phyloP scores from a whole-genome alignment of 2,888 invertebrate genomes.

The Metacarcinus magister region DNA sequence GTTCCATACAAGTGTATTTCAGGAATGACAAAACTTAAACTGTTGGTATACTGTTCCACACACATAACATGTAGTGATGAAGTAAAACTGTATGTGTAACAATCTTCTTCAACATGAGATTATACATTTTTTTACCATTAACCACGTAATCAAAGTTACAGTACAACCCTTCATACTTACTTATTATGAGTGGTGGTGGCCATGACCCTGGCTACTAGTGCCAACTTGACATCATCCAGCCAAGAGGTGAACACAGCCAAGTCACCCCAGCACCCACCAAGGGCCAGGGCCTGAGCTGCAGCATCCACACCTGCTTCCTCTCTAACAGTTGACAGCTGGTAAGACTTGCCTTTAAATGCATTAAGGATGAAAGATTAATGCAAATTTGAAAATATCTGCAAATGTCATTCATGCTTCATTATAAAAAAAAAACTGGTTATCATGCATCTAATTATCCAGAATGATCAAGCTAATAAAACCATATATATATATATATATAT shows the following conservation, averaged over 20 bases:
- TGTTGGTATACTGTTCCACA: too few species aligned
- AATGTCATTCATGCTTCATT: not conserved
- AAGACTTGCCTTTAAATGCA: not conserved
- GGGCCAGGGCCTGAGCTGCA: constrained; percentile 58
- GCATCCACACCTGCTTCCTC: not conserved
- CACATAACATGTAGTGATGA: too few species aligned
- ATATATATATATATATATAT: not conserved
- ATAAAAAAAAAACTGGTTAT: not conserved
- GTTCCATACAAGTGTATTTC: too few species aligned
- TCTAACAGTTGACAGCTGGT: not conserved
- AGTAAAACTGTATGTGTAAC: too few species aligned
- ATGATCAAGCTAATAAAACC: too few species aligned
- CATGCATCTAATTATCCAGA: not conserved
- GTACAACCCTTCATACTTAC: not conserved
- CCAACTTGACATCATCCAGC: constrained; percentile 41
- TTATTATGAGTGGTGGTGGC: not conserved
- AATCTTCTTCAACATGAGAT: too few species aligned
- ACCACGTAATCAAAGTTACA: not conserved
- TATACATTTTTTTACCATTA: not conserved
- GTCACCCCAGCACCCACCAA: constrained; percentile 71
- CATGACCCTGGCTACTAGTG: constrained; percentile 61
- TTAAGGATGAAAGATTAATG: not conserved
- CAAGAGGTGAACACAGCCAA: constrained; percentile 29
- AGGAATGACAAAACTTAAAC: too few species aligned
- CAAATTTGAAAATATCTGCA: not conserved